A percentile compares a stretch with the other conserved stretches of the same genome.
Evolutionary conservation across 2,888 invertebrate species (phyloP).

Genomic region (Eupithecia subfuscata): DNA sequence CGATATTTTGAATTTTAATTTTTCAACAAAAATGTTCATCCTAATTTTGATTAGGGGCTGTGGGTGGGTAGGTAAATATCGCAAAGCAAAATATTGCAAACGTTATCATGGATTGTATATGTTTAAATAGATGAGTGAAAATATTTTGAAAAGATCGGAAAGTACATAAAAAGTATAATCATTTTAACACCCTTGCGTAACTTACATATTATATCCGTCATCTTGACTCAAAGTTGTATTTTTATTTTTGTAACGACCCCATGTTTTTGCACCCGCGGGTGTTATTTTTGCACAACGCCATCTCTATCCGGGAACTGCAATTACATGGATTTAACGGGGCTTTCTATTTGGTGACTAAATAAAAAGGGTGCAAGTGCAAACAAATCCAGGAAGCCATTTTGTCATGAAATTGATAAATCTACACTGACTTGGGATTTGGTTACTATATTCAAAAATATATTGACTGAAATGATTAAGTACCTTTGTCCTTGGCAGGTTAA

Average conservation of each 20-base stretch:
- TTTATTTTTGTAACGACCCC: conserved; percentile 64
- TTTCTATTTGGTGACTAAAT: conserved; percentile 46
- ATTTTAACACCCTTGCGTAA: conserved; percentile 28
- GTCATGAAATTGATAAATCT: neutral
- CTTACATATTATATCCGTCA: conserved; percentile 51
- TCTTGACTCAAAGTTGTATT: conserved; percentile 41
- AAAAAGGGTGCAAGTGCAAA: conserved; percentile 28
- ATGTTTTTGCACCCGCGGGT: conserved; percentile 65
- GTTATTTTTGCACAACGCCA: conserved; percentile 63
- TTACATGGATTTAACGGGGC: conserved; percentile 61
- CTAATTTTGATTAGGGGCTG: neutral
- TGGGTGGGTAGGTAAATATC: neutral
- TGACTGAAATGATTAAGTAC: neutral
- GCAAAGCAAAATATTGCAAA: neutral
- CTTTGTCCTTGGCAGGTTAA: neutral
- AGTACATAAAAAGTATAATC: neutral
- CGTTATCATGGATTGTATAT: neutral
- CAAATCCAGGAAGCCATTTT: conserved; percentile 10
- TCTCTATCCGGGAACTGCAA: conserved; percentile 60
- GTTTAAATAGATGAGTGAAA: neutral
- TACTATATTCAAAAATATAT: neutral
- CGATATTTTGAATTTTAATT: conserved; percentile 40
- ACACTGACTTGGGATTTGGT: neutral
- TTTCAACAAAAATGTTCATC: conserved; percentile 39
- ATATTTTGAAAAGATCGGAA: neutral